These are phyloP conservation scores for Clarias pachynema DNA, from an alignment of 2,797 vertebrate genomes.

Conservation along the genomic window DNA sequence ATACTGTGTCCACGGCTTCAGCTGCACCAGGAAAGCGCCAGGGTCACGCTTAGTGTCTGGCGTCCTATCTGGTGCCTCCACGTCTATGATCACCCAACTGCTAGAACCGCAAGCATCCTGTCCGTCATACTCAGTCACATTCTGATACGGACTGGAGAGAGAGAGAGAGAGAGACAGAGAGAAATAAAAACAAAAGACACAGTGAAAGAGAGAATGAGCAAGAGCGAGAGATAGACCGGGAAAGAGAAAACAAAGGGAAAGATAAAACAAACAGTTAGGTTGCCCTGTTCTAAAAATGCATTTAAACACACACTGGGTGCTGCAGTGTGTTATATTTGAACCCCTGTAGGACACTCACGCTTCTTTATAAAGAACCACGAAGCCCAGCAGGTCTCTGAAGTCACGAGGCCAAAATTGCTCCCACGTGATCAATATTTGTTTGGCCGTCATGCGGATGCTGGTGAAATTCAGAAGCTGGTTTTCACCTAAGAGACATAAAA, in stretches of 20 bases:
- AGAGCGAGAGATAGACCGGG: neutral
- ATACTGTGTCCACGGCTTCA: slow-evolving; percentile 98
- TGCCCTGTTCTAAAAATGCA: neutral
- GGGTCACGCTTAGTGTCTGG: slow-evolving; percentile 81
- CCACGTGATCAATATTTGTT: slow-evolving; percentile 91
- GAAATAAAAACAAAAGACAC: neutral
- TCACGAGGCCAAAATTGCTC: slow-evolving; percentile 91
- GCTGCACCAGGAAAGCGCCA: slow-evolving; percentile 81
- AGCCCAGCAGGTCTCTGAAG: slow-evolving; percentile 93
- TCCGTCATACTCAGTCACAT: slow-evolving; percentile 96
- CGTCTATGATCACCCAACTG: slow-evolving; percentile 94
- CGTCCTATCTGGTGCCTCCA: slow-evolving; percentile 84
- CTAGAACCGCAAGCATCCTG: slow-evolving; percentile 97
- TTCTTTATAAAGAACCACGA: slow-evolving; percentile 98
- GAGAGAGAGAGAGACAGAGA: neutral
- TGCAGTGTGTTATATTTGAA: neutral
- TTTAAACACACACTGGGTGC: neutral
- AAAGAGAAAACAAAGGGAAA: neutral
- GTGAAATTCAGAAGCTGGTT: slow-evolving; percentile 87
- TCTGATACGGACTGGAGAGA: slow-evolving; percentile 82
- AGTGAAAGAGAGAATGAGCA: neutral
- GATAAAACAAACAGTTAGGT: neutral
- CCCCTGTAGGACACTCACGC: slow-evolving; percentile 81
- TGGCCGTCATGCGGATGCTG: slow-evolving; percentile 73
- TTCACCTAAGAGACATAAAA: slow-evolving; percentile 79